A percentile compares a stretch with the other conserved stretches of the same genome.
Evolutionary conservation across 2,113 vertebrate species (phyloP).

Genomic region (Octodon degus): DNA sequence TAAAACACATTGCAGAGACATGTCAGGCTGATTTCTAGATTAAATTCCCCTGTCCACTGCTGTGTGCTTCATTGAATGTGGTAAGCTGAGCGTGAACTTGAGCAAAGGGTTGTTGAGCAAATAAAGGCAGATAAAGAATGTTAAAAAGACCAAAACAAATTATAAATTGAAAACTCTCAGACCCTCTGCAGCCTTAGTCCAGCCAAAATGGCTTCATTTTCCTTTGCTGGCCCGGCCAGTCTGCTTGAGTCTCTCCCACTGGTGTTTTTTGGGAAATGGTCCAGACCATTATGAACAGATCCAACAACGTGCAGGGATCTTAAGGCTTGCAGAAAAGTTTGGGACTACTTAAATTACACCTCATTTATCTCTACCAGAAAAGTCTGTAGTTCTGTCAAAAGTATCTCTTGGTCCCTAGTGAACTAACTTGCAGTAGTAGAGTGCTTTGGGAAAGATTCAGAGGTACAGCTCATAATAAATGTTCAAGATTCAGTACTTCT

Average conservation of each 20-base stretch:
- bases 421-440: conserved; percentile 52
- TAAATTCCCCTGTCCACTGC: conserved; percentile 70
- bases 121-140: conserved; percentile 80
- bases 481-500: conserved; percentile 36
- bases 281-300: conserved; percentile 74
- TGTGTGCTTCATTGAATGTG: conserved; percentile 77
- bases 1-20: conserved; percentile 69
- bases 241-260: conserved; percentile 67
- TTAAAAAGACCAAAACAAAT: conserved; percentile 70
- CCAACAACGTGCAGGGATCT: conserved; percentile 73
- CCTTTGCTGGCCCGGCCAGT: conserved; percentile 66
- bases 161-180: conserved; percentile 78
- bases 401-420: conserved; percentile 41
- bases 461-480: conserved; percentile 44
- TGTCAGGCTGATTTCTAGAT: conserved; percentile 74
- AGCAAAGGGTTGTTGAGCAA: conserved; percentile 77
- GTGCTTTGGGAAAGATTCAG: conserved; percentile 61
- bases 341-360: conserved; percentile 71
- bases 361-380: conserved; percentile 67
- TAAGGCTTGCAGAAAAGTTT: conserved; percentile 78
- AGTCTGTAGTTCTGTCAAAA: conserved; percentile 70
- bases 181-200: conserved; percentile 65
- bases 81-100: conserved; percentile 76
- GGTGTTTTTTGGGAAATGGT: conserved; percentile 76
- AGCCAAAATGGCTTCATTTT: conserved; percentile 80